A percentile compares a stretch with the other conserved stretches of the same genome.
Evolutionary conservation across 2,888 invertebrate species (phyloP).

Genomic region (Andrena flavipes): DNA sequence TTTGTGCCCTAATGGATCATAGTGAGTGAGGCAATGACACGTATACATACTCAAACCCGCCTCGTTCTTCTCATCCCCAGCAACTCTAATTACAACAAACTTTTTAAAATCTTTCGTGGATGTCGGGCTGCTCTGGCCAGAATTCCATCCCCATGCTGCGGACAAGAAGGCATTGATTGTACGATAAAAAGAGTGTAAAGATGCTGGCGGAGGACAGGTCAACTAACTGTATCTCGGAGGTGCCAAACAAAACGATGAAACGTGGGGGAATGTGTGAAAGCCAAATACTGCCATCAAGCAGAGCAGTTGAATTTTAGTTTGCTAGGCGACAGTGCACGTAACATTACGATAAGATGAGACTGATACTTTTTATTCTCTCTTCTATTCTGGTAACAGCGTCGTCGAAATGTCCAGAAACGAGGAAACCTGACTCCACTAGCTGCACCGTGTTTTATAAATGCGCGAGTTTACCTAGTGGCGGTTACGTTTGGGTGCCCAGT

Average conservation of each 20-base stretch:
- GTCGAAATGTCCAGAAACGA: constrained; percentile 79
- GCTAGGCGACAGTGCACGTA: neutral
- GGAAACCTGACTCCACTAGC: constrained; percentile 79
- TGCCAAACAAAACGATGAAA: constrained; percentile 72
- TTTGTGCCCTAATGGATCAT: neutral
- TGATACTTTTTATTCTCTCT: constrained; percentile 19
- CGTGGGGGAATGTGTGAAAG: constrained; percentile 70
- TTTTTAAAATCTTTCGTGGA: constrained; percentile 87
- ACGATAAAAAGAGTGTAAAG: neutral
- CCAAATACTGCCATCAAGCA: constrained; percentile 64
- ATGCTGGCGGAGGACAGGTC: constrained; percentile 44
- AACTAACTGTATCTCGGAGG: constrained; percentile 74
- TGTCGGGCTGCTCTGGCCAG: constrained; percentile 85
- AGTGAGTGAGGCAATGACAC: neutral
- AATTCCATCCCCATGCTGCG: constrained; percentile 86
- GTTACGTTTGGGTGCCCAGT: constrained; percentile 80
- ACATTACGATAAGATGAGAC: constrained; percentile 43
- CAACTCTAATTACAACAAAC: constrained; percentile 88
- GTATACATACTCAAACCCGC: constrained; percentile 80
- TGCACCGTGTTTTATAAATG: constrained; percentile 81
- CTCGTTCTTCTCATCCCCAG: constrained; percentile 86
- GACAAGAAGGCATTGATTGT: neutral
- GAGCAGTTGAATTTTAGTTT: constrained; percentile 47
- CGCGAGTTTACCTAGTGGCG: constrained; percentile 77
- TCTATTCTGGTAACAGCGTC: constrained; percentile 40